Evolutionary conservation across 2,113 vertebrate species (phyloP).

Genomic region (Pyxicephalus adspersus): DNA sequence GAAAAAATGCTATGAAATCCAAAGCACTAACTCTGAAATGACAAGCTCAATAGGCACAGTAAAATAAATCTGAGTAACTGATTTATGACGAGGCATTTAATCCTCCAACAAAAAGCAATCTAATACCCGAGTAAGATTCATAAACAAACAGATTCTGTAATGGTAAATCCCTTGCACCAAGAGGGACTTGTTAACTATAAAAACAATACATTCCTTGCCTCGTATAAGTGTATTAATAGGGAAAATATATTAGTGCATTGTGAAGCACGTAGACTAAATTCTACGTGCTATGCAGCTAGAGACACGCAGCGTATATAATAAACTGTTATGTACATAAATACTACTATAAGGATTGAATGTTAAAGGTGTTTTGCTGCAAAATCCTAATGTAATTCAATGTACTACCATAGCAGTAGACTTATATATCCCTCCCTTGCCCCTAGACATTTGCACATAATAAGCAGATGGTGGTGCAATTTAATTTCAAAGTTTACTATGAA

Average conservation of each 20-base stretch:
- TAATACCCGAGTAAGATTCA: slow-evolving; percentile 46
- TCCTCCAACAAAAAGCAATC: slow-evolving; percentile 35
- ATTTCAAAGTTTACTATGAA: neutral
- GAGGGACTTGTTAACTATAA: slow-evolving; percentile 40
- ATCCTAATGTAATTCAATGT: neutral
- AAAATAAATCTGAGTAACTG: slow-evolving; percentile 18
- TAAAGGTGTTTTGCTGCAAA: neutral
- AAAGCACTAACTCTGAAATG: slow-evolving; percentile 15
- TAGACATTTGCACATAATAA: neutral
- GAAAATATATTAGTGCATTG: slow-evolving; percentile 8
- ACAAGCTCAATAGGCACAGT: slow-evolving; percentile 20
- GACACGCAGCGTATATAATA: neutral
- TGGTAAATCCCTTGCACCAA: slow-evolving; percentile 31
- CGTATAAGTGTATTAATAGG: neutral
- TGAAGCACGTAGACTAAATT: neutral
- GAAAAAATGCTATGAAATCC: slow-evolving; percentile 1
- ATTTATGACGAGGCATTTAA: slow-evolving; percentile 45
- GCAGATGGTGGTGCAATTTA: neutral
- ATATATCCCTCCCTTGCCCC: neutral
- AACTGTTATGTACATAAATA: neutral
- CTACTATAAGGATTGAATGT: neutral
- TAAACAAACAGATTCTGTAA: slow-evolving; percentile 46
- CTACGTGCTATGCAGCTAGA: neutral
- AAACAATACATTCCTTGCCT: slow-evolving; percentile 15
- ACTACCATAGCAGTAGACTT: neutral